Base-by-base conservation (phyloP, 92 coral and sea anemone species). In the Blastomussa wellsi region DNA sequence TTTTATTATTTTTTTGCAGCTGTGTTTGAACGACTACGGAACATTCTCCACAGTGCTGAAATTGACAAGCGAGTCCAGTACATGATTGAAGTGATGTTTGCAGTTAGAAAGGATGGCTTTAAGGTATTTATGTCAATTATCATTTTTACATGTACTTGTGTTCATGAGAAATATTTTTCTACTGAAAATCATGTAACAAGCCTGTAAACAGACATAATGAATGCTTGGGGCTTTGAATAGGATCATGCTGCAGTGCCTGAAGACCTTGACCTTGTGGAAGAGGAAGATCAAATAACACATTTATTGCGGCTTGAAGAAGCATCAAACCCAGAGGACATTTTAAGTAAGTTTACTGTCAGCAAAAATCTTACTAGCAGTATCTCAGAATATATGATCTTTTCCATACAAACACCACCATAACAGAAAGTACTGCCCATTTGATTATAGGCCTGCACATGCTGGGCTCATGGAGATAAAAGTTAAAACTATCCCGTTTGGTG, bases 11-110 rank as follows among this genome's bases (percentile, higher is more conserved):
- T 51, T 76, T 81, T 31, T 13, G 17, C 53, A 96, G 98, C 98
- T 91, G 98, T 96, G 42, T 96, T 96, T 92, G 98, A 96, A 69
- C 85, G 98, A 36, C 96, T 96, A 4, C 92, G 98, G 1, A 90
- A 93, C 76, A 94, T 96, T 70, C 98, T 96, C 55, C 98, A 96
- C 78, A 90, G 94, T 71, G 90, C 94, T 28, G 97, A 96, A 79
- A 90, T 96, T 74, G 99, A 96, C 75, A 95, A 93, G 83, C 84
- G 99, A 79, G 99, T 96, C 33, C 98, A 96, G 86, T 96, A 96
- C 84, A 94, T 96, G 99, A 95, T 96, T 69, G 99, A 96, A 89
- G 98, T 96, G 42, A 96, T 96, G 98, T 96, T 96, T 94, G 98
- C 98, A 11, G 79, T 96, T 41, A 83, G 98, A 76, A 96, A 95